Evolutionary conservation across 2,113 vertebrate species (phyloP), one percentile per base, ranked within the genome.

Genomic region (Pao palembangensis): DNA sequence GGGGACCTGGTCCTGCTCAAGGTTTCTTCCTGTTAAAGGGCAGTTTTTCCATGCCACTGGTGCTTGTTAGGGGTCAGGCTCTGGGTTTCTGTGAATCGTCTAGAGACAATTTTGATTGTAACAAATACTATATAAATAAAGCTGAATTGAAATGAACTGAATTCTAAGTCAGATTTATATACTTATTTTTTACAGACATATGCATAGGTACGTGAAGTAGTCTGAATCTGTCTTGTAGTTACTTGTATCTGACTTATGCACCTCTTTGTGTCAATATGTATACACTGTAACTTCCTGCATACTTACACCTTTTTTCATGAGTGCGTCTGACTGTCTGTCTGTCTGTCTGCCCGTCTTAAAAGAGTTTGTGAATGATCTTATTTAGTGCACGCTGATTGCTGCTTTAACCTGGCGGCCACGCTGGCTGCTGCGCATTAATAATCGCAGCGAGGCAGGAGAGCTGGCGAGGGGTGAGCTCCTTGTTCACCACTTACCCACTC

Each of bases 321-420:
- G 19, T 50, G 21, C 21, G 16, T 52, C 6, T 25, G 0, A 0
- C n/a, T 41, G 48, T 61, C 51, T 23, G 46, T 60, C 41, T 52
- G 57, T 75, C 73, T 69, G 71, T 74, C 71, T 80, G 64, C 73
- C 70, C 76, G 67, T 73, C 70, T 76, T 80, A 85, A 86, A 88
- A 84, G 78, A 86, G 79, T 74, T 79, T 81, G 72, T 88, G 87
- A 87, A 86, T 84, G 84, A 87, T 88, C 80, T 88, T 89, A 87
- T 88, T 88, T 89, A 79, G 80, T 78, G 80, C 58, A 73, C 23
- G 62, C 83, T 88, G 85, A 90, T 88, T 88, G 79, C 84, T 80
- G 79, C 80, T 86, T 88, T 88, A 89, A 89, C 87, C 89, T 86
- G 85, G 79, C 76, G 80, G 85, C 88, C 85, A 87, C 83, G 75